Evolutionary conservation across 2,113 vertebrate genomes (phyloP).

Genomic region (Myotis davidii): DNA sequence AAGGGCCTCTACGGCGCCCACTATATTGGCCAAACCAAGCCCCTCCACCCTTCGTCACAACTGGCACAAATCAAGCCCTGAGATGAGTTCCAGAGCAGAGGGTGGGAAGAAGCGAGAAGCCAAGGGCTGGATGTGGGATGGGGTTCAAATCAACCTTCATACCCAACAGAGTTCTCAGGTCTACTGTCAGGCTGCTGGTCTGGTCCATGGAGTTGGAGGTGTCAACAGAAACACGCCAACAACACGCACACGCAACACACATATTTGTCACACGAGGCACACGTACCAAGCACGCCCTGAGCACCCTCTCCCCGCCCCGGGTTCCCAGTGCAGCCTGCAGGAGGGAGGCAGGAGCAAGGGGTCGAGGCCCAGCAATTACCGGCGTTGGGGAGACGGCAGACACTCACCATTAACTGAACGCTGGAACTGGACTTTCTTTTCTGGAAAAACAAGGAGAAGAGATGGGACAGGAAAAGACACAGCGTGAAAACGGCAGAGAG

Average conservation of each 20-base stretch:
- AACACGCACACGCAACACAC: constrained; percentile 78
- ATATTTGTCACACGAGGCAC: constrained; percentile 75
- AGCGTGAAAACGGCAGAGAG: constrained; percentile 88
- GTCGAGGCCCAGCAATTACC: constrained; percentile 86
- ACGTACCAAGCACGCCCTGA: constrained; percentile 82
- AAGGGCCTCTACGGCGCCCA: background rate
- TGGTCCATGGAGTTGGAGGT: constrained; percentile 79
- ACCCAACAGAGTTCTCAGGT: background rate
- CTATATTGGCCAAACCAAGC: constrained; percentile 40
- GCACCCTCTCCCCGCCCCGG: constrained; percentile 85
- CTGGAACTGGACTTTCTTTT: constrained; percentile 97
- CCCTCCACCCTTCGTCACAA: constrained; percentile 39
- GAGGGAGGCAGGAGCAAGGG: constrained; percentile 83
- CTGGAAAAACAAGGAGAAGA: constrained; percentile 96
- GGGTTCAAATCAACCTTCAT: constrained; percentile 76
- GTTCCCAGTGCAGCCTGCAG: constrained; percentile 81
- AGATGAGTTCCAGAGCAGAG: constrained; percentile 47
- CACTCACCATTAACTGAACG: constrained; percentile 96
- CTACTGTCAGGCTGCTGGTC: constrained; percentile 77
- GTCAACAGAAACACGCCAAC: constrained; percentile 86
- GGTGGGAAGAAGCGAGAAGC: constrained; percentile 78
- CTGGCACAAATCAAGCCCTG: constrained; percentile 56
- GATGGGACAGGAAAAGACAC: constrained; percentile 92
- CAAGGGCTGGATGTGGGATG: constrained; percentile 79
- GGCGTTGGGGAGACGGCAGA: constrained; percentile 88